Percentiles rank a stretch among this genome's conserved stretches.
Conservation (phyloP, 2,797 vertebrate species). For the Synaphobranchus kaupii region DNA sequence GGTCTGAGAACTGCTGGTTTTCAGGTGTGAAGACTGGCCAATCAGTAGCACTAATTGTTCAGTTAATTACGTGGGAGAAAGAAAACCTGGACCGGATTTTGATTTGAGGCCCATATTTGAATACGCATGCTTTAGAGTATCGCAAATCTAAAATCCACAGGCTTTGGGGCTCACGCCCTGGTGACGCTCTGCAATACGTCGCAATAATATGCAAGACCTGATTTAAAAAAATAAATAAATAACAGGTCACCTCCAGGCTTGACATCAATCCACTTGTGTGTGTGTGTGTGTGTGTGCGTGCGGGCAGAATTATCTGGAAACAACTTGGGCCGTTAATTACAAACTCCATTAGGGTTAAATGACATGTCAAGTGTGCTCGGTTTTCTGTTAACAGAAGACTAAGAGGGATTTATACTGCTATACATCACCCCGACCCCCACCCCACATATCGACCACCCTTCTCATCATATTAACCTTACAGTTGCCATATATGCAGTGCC, state of each 20-base stretch:
- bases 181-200: background rate
- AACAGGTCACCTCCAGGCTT: background rate
- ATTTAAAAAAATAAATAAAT: background rate
- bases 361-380: background rate
- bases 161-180: no score
- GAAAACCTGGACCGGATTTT: no score
- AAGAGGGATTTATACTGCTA: slow-evolving; percentile 4
- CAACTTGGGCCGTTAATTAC: slow-evolving; percentile 28
- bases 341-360: slow-evolving; percentile 29
- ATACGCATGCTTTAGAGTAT: no score
- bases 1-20: no score
- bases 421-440: background rate
- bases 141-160: no score
- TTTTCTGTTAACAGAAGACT: slow-evolving; percentile 17
- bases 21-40: no score
- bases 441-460: background rate
- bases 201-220: background rate
- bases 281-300: background rate
- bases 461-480: background rate
- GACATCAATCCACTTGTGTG: slow-evolving; percentile 23
- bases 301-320: slow-evolving; percentile 24
- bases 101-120: no score
- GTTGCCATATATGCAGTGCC: background rate
- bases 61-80: no score
- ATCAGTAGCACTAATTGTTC: no score